phyloP scores from a whole-genome alignment of 2,888 invertebrate species.

The Cephus runcator region DNA sequence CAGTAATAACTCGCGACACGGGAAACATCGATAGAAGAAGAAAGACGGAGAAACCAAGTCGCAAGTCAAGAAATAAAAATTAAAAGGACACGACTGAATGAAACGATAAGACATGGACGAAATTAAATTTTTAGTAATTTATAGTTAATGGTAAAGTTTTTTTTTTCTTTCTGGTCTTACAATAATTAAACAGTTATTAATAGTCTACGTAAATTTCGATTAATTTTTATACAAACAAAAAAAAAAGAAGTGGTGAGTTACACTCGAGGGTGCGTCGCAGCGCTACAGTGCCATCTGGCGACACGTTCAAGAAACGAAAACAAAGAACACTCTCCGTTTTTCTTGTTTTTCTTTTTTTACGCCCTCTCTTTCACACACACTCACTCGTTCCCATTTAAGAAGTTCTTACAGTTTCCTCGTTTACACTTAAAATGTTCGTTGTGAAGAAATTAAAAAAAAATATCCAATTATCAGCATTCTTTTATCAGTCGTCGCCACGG shows the following conservation, averaged over 20 bases:
- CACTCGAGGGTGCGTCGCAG: constrained; percentile 54
- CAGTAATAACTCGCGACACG: background rate
- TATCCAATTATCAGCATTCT: constrained; percentile 3
- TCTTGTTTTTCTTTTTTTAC: background rate
- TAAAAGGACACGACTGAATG: background rate
- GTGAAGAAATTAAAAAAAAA: constrained; percentile 17
- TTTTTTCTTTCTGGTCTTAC: constrained; percentile 58
- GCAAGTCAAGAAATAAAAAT: background rate
- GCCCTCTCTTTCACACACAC: background rate
- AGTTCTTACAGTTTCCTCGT: background rate
- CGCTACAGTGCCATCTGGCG: background rate
- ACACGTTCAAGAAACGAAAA: background rate
- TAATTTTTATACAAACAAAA: constrained; percentile 61
- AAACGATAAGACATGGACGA: constrained; percentile 1
- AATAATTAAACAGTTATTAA: constrained; percentile 62
- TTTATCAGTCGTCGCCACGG: constrained; percentile 5
- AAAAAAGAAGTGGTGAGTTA: constrained; percentile 47
- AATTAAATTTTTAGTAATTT: constrained; percentile 53
- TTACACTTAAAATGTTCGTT: background rate
- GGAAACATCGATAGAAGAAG: background rate
- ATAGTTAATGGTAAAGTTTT: constrained; percentile 61
- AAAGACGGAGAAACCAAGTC: background rate
- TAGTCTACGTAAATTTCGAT: constrained; percentile 61
- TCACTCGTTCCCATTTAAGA: background rate
- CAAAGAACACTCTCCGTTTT: background rate